Evolutionary conservation across 2,888 invertebrate genomes (phyloP).

Genomic region (Eupsilia transversa): DNA sequence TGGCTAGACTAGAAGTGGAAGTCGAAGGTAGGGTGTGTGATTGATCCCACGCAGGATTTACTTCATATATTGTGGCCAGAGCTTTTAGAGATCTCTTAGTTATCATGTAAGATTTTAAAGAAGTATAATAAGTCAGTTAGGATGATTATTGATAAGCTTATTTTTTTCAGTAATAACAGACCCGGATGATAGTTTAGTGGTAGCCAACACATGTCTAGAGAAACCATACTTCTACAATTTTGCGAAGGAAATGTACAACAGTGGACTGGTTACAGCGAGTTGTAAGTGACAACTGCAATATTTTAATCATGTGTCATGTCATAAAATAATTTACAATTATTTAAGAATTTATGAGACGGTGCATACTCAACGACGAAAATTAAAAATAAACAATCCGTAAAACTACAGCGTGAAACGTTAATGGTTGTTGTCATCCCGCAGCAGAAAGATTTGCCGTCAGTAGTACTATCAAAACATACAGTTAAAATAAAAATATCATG

Average conservation of each 20-base stretch:
- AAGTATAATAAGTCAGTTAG: too few relatives aligned
- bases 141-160: background rate
- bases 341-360: background rate
- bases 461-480: too few relatives aligned
- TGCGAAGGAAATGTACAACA: slow-evolving; percentile 50
- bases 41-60: too few relatives aligned
- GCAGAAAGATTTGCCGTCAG: too few relatives aligned
- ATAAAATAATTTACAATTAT: background rate
- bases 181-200: slow-evolving; percentile 51
- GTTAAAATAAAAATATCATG: too few relatives aligned
- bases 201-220: slow-evolving; percentile 50
- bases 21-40: too few relatives aligned
- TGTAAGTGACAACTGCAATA: slow-evolving; percentile 11
- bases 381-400: background rate
- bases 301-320: background rate
- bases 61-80: too few relatives aligned
- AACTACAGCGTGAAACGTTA: too few relatives aligned
- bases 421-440: too few relatives aligned
- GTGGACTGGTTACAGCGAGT: slow-evolving; percentile 51
- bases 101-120: too few relatives aligned
- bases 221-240: slow-evolving; percentile 62
- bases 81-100: too few relatives aligned
- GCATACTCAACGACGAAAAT: background rate
- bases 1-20: too few relatives aligned
- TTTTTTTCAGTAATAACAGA: slow-evolving; percentile 62